Evolutionary conservation across 1,140 invertebrate genomes (phyloP).

Genomic region (Saxidomus purpurata): DNA sequence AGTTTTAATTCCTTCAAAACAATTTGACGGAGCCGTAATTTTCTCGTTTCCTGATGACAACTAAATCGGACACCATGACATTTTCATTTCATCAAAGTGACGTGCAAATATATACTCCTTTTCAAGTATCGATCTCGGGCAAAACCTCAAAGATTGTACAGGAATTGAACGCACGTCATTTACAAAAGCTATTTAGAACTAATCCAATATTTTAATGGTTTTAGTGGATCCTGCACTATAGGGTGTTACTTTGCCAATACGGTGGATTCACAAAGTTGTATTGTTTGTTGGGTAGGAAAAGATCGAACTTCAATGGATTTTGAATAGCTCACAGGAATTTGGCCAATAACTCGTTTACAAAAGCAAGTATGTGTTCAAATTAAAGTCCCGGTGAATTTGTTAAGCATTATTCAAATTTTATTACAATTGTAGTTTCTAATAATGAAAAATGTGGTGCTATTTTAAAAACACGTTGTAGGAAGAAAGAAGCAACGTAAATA

Average conservation of each 20-base stretch:
- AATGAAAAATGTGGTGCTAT: no score
- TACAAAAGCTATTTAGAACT: neutral
- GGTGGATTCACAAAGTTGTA: neutral
- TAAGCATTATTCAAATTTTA: no score
- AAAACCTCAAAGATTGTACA: neutral
- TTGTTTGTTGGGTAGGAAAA: neutral
- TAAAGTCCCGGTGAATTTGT: no score
- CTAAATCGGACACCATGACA: neutral
- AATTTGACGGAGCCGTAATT: no score
- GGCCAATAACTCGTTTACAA: neutral
- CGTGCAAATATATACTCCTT: neutral
- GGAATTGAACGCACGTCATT: neutral
- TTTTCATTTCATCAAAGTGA: neutral
- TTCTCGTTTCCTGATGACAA: neutral
- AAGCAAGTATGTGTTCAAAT: neutral
- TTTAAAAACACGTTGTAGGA: no score
- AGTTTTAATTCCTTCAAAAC: no score
- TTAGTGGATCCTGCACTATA: neutral
- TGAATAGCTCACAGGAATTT: neutral
- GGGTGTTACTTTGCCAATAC: neutral
- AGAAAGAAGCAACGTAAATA: no score
- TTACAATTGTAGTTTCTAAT: no score
- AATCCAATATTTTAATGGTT: conserved; percentile 16
- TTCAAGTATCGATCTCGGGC: neutral
- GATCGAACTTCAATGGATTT: conserved; percentile 9